These are phyloP conservation scores for Styela clava DNA, from an alignment of 23 tunicate genomes.

Conservation along the genomic window DNA sequence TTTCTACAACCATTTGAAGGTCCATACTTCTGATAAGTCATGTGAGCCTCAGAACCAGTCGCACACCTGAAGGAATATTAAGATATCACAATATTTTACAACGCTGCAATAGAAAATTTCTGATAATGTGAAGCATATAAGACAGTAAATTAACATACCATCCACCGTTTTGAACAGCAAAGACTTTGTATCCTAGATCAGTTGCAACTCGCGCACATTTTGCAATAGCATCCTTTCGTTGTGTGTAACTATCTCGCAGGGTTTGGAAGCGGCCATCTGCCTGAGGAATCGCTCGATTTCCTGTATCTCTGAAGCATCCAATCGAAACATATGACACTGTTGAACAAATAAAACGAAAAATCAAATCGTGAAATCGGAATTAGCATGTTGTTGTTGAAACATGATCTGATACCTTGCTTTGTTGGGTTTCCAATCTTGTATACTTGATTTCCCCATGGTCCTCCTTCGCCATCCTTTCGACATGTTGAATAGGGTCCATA, in stretches of 20 bases:
- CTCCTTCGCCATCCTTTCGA: neutral
- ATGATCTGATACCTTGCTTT: neutral
- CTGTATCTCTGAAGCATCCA: neutral
- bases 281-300: neutral
- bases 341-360: no score
- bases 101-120: no score
- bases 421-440: neutral
- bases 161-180: neutral
- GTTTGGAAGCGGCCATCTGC: neutral
- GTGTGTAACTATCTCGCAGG: neutral
- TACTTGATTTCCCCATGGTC: neutral
- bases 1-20: neutral
- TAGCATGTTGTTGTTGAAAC: neutral
- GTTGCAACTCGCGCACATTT: constrained; percentile 12
- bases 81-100: no score
- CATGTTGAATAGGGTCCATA: constrained; percentile 1
- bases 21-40: constrained; percentile 10
- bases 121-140: no score
- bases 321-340: neutral
- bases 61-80: neutral
- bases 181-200: neutral
- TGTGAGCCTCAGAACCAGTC: neutral
- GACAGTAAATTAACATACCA: no score
- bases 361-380: neutral
- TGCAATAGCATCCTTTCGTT: neutral